Conservation (phyloP, 2,797 vertebrate species). For the Xerus rutilus region DNA sequence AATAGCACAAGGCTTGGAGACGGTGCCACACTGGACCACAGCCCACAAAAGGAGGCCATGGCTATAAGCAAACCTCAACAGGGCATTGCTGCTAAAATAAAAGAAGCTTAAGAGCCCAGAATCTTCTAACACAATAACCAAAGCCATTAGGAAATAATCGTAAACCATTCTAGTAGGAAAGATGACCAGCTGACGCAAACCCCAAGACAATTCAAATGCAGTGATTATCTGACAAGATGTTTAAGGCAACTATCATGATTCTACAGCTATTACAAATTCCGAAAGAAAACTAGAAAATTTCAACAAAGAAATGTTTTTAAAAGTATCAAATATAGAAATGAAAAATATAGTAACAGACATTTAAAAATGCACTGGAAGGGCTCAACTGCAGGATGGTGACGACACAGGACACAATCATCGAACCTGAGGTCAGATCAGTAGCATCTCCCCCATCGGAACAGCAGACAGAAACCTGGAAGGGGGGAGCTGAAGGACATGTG, state of each 20-base stretch:
- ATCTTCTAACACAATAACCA: neutral
- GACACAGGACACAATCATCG: neutral
- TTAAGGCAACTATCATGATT: neutral
- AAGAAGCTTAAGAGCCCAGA: too few relatives aligned
- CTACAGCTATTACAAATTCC: neutral
- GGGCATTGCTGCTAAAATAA: neutral
- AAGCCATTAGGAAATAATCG: fast-evolving
- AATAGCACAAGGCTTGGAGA: neutral
- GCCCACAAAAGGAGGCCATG: neutral
- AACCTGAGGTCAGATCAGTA: neutral
- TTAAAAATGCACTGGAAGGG: neutral
- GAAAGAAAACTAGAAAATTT: neutral
- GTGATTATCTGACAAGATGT: too few relatives aligned
- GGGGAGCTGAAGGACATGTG: neutral
- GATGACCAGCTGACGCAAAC: neutral
- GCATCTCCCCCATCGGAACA: neutral
- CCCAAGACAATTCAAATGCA: fast-evolving
- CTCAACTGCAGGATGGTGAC: neutral
- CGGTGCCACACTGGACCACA: neutral
- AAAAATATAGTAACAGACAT: neutral
- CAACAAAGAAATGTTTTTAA: neutral
- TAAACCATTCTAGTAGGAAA: neutral
- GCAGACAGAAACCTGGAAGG: neutral
- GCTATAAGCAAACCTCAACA: neutral
- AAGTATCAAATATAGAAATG: neutral